Conservation (phyloP, 2,797 vertebrate species). For the Phrynocephalus forsythii region DNA sequence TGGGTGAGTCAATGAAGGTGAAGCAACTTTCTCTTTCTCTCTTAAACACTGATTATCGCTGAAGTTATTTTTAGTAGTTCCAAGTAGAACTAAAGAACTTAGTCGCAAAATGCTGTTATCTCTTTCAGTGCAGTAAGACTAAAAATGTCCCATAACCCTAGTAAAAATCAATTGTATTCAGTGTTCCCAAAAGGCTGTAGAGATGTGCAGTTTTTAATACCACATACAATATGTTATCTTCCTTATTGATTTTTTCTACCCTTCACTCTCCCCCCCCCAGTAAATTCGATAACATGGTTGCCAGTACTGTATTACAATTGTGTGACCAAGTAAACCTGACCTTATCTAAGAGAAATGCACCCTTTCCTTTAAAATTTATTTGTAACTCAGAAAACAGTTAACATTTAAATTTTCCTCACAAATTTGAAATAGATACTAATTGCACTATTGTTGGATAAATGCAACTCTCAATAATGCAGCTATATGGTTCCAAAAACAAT, state of each 20-base stretch:
- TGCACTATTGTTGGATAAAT: not conserved
- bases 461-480: not conserved
- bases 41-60: not conserved
- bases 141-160: not conserved
- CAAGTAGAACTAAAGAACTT: not conserved
- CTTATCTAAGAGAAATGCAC: not conserved
- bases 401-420: not conserved
- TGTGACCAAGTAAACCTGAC: not conserved
- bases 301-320: not conserved
- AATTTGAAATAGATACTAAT: not conserved
- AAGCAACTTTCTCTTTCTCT: not conserved
- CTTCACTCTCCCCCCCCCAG: not conserved
- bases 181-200: not conserved
- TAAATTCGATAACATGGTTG: not conserved
- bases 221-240: not conserved
- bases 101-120: not conserved
- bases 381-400: not conserved
- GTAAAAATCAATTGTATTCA: not conserved
- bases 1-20: not conserved
- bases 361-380: not conserved
- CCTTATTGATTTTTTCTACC: not conserved
- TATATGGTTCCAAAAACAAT: constrained; percentile 25
- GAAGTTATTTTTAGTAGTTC: not conserved
- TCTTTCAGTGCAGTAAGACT: not conserved
- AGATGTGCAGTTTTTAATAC: not conserved